These are phyloP conservation scores for Drosophila neonasuta DNA, from an alignment of 2,888 invertebrate genomes.

Conservation along the genomic window DNA sequence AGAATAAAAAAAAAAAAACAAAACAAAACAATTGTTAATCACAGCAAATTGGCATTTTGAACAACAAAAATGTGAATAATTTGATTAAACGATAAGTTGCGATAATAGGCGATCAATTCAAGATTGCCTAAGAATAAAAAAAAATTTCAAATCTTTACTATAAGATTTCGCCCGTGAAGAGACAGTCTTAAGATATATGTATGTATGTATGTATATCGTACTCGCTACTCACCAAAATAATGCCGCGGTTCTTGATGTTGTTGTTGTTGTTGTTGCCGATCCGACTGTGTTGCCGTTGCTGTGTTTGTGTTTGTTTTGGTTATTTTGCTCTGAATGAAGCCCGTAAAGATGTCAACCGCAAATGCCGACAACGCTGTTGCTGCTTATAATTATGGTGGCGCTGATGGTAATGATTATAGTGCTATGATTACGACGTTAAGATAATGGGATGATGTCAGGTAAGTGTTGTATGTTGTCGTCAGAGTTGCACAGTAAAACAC, in stretches of 20 bases:
- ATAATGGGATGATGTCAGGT: constrained; percentile 53
- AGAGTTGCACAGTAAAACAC: constrained; percentile 12
- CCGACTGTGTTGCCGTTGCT: constrained; percentile 1
- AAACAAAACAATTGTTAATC: neutral
- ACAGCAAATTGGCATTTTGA: neutral
- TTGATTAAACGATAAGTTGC: neutral
- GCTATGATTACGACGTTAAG: constrained; percentile 24
- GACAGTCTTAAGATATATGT: neutral
- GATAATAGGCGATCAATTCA: no score
- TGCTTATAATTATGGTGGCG: constrained; percentile 27
- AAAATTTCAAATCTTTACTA: no score
- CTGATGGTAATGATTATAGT: constrained; percentile 27
- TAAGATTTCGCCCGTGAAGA: no score
- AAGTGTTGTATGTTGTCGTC: constrained; percentile 25
- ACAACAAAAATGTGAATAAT: neutral
- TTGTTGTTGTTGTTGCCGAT: constrained; percentile 1
- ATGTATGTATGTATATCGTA: neutral
- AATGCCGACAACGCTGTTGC: constrained; percentile 39
- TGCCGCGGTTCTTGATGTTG: neutral
- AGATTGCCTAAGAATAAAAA: no score
- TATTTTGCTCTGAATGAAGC: constrained; percentile 52
- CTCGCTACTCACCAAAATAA: neutral
- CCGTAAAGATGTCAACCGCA: constrained; percentile 72
- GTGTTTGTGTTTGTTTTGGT: constrained; percentile 21
- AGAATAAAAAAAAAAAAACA: neutral